Evolutionary conservation across 1,140 invertebrate species (phyloP).

Genomic region (Pseudachorutes palmiensis): DNA sequence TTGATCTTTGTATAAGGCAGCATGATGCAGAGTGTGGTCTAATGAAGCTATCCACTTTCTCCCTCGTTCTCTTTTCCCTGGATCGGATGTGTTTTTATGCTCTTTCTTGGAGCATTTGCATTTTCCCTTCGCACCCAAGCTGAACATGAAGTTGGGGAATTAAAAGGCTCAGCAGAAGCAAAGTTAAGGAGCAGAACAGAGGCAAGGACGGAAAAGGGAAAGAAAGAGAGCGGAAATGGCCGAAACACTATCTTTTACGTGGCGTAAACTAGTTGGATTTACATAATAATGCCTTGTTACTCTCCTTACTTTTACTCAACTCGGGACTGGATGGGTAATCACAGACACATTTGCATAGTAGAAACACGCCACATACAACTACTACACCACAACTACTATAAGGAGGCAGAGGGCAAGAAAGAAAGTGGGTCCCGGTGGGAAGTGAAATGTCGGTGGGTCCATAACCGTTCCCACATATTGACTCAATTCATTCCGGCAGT

Average conservation of each 20-base stretch:
- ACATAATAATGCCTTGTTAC: slow-evolving; percentile 39
- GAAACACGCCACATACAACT: not conserved
- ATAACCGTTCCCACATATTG: slow-evolving; percentile 18
- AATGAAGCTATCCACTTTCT: too few species aligned
- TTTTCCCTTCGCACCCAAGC: slow-evolving; percentile 38
- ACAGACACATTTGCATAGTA: slow-evolving; percentile 36
- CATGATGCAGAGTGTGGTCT: too few species aligned
- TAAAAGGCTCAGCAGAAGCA: slow-evolving; percentile 37
- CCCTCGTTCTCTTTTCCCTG: too few species aligned
- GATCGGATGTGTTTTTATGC: slow-evolving; percentile 22
- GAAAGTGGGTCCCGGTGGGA: slow-evolving; percentile 1
- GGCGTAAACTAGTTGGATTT: slow-evolving; percentile 40
- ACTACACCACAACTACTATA: not conserved
- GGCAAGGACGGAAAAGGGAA: slow-evolving; percentile 11
- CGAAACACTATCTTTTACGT: slow-evolving; percentile 38
- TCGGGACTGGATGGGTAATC: slow-evolving; percentile 36
- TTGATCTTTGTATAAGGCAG: not conserved
- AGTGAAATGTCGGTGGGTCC: slow-evolving; percentile 13
- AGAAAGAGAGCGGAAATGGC: slow-evolving; percentile 28
- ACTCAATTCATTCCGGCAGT: too few species aligned
- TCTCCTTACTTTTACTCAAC: slow-evolving; percentile 20
- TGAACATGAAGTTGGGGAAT: slow-evolving; percentile 40
- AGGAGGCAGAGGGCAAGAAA: not conserved
- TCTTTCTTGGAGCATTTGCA: not conserved
- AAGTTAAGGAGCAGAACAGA: slow-evolving; percentile 37